Evolutionary conservation across 2,113 vertebrate genomes (phyloP).

Genomic region (Phyllostomus discolor): DNA sequence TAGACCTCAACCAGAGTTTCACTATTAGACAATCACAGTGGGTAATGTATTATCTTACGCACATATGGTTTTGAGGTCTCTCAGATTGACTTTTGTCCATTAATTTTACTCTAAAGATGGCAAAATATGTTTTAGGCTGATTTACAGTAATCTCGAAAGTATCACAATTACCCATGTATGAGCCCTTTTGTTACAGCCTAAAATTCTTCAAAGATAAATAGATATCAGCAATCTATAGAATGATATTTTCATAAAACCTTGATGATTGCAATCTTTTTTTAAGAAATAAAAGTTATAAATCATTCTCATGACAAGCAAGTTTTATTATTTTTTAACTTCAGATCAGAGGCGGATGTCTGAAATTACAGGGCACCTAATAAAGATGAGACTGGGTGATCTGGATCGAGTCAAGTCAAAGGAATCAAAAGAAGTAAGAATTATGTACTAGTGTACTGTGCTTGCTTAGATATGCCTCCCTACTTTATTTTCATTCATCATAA

Average conservation of each 20-base stretch:
- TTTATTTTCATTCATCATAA: conserved; percentile 14
- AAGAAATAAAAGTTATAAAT: conserved; percentile 16
- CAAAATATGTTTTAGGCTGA: background rate
- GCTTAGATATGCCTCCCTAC: background rate
- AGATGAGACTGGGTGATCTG: conserved; percentile 93
- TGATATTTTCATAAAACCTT: conserved; percentile 20
- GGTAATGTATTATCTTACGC: background rate
- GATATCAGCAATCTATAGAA: background rate
- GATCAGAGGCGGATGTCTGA: conserved; percentile 97
- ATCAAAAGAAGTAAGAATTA: conserved; percentile 89
- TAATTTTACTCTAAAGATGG: background rate
- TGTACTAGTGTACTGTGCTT: background rate
- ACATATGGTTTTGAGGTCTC: background rate
- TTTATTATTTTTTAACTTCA: conserved; percentile 70
- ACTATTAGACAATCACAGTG: background rate
- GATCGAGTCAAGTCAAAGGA: conserved; percentile 91
- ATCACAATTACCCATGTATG: background rate
- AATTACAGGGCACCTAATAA: conserved; percentile 92
- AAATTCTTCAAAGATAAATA: conserved; percentile 35
- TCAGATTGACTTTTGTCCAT: background rate
- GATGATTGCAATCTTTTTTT: background rate
- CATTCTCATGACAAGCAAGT: conserved; percentile 3
- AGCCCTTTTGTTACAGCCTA: conserved; percentile 8
- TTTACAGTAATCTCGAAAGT: background rate
- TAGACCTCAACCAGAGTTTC: background rate